phyloP scores from a whole-genome alignment of 2,888 invertebrate species.

The Stenurella melanura region DNA sequence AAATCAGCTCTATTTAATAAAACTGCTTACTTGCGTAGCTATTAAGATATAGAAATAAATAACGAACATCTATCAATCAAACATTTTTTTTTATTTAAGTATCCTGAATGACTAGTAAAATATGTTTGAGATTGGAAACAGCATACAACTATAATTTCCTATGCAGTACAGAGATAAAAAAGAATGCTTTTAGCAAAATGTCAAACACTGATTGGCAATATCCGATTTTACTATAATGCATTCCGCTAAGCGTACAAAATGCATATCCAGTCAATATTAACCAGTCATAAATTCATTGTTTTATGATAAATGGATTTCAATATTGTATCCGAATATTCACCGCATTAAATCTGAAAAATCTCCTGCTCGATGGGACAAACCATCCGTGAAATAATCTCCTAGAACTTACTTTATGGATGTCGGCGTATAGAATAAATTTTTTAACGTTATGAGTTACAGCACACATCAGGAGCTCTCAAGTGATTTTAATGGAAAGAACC shows the following conservation, averaged over 20 bases:
- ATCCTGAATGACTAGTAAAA: no score
- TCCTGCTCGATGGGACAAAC: not conserved
- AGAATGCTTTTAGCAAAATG: not conserved
- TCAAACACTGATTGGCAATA: slow-evolving; percentile 8
- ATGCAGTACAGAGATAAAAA: not conserved
- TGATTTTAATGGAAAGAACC: no score
- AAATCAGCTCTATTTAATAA: no score
- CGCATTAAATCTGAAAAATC: slow-evolving; percentile 17
- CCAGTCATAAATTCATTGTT: slow-evolving; percentile 12
- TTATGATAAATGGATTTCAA: slow-evolving; percentile 17
- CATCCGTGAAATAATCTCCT: slow-evolving; percentile 18
- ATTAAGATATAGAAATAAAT: no score
- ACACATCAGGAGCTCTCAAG: no score
- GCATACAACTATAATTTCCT: not conserved
- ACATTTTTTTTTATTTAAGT: no score
- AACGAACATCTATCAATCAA: no score
- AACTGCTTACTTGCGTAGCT: no score
- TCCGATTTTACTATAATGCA: slow-evolving; percentile 7
- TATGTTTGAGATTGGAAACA: not conserved
- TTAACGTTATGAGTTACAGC: not conserved
- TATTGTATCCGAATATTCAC: slow-evolving; percentile 16
- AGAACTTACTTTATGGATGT: slow-evolving; percentile 8
- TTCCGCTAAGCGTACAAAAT: not conserved
- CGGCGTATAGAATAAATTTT: not conserved
- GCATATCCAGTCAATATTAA: slow-evolving; percentile 5